Base-by-base conservation (phyloP, 2,888 invertebrate species). In the Oscheius sp. region DNA sequence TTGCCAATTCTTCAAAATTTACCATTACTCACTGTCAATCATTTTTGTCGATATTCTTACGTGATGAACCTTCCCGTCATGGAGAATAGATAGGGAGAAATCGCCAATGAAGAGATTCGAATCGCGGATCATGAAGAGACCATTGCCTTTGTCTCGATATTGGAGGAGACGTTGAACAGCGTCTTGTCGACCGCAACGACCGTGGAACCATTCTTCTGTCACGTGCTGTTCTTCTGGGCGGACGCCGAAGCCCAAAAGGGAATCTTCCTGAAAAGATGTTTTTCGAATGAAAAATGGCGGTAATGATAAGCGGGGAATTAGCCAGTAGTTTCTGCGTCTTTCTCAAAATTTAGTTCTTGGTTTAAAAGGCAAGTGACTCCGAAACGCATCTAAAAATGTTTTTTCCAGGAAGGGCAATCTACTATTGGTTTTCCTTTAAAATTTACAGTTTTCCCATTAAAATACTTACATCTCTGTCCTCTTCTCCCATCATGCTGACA, bases 61-160 rank as follows among this genome's bases (percentile, higher is more conserved):
- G 75, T 88, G 87, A 71, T 88, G 86, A 18, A 88, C 88, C 21
- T 78, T 76, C 21, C 76, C 79, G 63, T 83, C 82, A 69, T 86
- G 85, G 92, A 95, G 93, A 89, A 98, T 98, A 75, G 96, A 96
- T 83, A 99, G 94, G 16, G 96, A 95, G 89, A 93, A 96, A 1
- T 93, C 93, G 84, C 93, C 93, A 0, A 91, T 91, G 82, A 95
- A 95, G 83, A 94, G 94, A 85, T 95, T 95, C 88, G 95, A 95
- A 1, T 94, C 94, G 64, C 99, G 91, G 9, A 99, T 96, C 63
- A 99, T 91, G 90, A 96, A 99, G 0, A 97, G 94, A 0, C 98
- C 98, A 88, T 97, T 95, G 1, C 92, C 93, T 77, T 93, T 93
- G 12, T 81, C 81, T 52, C 72, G 75, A 56, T 85, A 84, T 74